Base-by-base conservation (phyloP, 37 sponge, comb jelly and placozoan genomes). In the Aphrocallistes beatrix region DNA sequence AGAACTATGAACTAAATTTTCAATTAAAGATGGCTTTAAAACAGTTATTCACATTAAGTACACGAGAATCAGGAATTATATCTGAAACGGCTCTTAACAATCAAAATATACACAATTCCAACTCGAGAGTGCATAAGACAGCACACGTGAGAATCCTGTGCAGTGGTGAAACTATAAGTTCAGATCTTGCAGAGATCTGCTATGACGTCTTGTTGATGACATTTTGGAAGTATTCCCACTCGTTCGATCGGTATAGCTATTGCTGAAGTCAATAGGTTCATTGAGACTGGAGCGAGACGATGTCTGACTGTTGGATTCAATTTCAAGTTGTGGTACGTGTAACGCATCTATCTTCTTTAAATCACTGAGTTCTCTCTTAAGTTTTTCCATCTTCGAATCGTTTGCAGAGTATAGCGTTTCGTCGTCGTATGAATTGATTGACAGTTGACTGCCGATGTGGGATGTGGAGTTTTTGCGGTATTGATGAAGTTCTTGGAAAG, bases 61-160 rank as follows among this genome's bases (percentile, higher is more conserved):
- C n/a, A n/a, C n/a, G n/a, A n/a, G n/a, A n/a, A n/a, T n/a, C n/a
- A n/a, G n/a, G n/a, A n/a, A n/a, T n/a, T n/a, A n/a, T n/a, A n/a
- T n/a, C n/a, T n/a, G n/a, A n/a, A n/a, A n/a, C n/a, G n/a, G n/a
- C n/a, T n/a, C n/a, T 60, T 19, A 3, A 21, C 25, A 60, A 60
- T 60, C 75, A 60, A 60, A 60, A 60, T 60, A 60, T 60, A 60
- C 75, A 60, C 75, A 60, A 3, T 60, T 30, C 28, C 13, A 42
- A 42, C 6, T 13, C 45, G 6, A 42, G 13, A 42, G 45, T 42
- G 45, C 6, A n/a, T n/a, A n/a, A n/a, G n/a, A 42, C 45, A 3
- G 75, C n/a, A 60, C 8, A 60, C 34, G 25, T 19, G 17, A 25
- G 75, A 32, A 6, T 60, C 34, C n/a, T n/a, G n/a, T n/a, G n/a